phyloP scores from a whole-genome alignment of 1,140 invertebrate species.

The Apocrypta bakeri region DNA sequence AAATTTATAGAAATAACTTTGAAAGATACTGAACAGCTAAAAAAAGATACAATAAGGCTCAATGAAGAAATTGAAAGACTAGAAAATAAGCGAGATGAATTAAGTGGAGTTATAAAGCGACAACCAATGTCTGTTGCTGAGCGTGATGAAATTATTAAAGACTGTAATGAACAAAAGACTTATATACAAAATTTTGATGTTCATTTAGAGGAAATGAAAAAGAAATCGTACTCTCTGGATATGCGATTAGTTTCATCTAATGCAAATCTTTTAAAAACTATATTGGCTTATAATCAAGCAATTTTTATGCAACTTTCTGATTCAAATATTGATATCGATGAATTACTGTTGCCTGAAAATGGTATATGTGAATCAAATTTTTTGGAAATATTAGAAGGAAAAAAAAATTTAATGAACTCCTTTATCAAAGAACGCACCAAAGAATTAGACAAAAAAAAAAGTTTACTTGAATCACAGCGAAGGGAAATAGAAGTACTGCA shows the following conservation, averaged over 20 bases:
- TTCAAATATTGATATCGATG: conserved; percentile 52
- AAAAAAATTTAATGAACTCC: conserved; percentile 52
- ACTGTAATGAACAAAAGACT: conserved; percentile 58
- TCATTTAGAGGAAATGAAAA: conserved; percentile 64
- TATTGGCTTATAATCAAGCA: conserved; percentile 63
- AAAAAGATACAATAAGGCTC: conserved; percentile 49
- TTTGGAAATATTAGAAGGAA: conserved; percentile 55
- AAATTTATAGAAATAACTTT: conserved; percentile 52
- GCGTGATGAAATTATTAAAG: conserved; percentile 57
- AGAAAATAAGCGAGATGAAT: conserved; percentile 50
- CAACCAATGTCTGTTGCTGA: conserved; percentile 62
- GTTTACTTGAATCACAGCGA: conserved; percentile 43
- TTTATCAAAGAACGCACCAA: conserved; percentile 55
- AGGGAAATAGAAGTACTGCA: conserved; percentile 58
- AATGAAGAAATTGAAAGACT: conserved; percentile 52
- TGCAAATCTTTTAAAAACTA: conserved; percentile 59
- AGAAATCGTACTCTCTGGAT: conserved; percentile 62
- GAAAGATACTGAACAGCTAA: conserved; percentile 55
- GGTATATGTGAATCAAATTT: conserved; percentile 55
- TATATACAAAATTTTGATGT: conserved; percentile 59
- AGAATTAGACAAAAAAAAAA: conserved; percentile 50
- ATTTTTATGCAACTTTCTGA: conserved; percentile 58
- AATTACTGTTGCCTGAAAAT: conserved; percentile 62
- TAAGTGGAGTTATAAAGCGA: conserved; percentile 54
- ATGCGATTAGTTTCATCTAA: conserved; percentile 59